Evolutionary conservation across 1,140 invertebrate genomes (phyloP), one percentile per base, ranked within the genome.

Genomic region (Macrotrachela quadricornifera): DNA sequence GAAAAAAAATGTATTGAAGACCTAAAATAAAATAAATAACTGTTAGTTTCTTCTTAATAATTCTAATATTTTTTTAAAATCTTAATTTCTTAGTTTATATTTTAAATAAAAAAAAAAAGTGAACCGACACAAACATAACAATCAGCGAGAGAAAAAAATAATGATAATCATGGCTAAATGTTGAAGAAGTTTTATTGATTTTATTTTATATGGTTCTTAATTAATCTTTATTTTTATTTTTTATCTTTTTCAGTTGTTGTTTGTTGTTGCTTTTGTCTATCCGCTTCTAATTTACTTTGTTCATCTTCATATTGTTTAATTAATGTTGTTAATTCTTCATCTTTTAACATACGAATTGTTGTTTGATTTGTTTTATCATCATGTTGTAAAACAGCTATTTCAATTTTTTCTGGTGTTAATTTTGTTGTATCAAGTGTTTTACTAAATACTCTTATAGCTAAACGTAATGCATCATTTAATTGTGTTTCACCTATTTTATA

Each of bases 351-450:
- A 18, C 36, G 30, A 40, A 54, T 54, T 15, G 30, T 49, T 18
- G 53, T 54, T 44, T 54, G 48, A 17, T 44, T 37, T 4, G 21
- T 30, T 30, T 30, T 30, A 39, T 49, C 15, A 14, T 54, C 47
- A 9, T 46, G 46, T 3, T 41, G 48, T 18, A 54, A 44, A 16
- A 46, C 48, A 12, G 53, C 53, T 18, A 54, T 49, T 54, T 54
- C 53, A 45, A 54, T 46, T 48, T 54, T 54, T 46, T 54, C 53
- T n/a, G 53, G 39, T 6, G 86, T 87, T 30, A 96, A 71, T 71
- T 95, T 96, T n/a, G 85, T 92, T 75, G 90, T 91, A 65, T 99
- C 92, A 59, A 97, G 72, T 21, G 91, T 95, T 74, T 97, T 97
- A 59, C 81, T 86, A 41, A 99, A 76, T 48, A 97, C 88, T 76